Evolutionary conservation across 2,113 vertebrate species (phyloP).

Genomic region (Ondatra zibethicus): DNA sequence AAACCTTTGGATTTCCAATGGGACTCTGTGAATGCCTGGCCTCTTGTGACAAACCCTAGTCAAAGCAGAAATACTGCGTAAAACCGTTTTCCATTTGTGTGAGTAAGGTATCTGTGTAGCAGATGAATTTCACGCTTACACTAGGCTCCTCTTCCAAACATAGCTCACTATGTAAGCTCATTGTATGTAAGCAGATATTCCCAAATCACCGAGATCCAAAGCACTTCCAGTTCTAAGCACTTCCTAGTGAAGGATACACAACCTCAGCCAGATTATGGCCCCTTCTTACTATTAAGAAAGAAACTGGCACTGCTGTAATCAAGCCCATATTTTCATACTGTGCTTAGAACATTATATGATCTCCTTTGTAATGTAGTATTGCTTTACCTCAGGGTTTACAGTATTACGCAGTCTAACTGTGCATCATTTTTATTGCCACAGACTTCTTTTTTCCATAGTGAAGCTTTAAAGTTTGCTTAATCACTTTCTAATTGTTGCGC

Average conservation of each 20-base stretch:
- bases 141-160: background rate
- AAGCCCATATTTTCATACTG: background rate
- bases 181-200: background rate
- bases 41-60: background rate
- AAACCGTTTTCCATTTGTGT: background rate
- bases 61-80: background rate
- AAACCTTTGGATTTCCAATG: background rate
- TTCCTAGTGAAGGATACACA: background rate
- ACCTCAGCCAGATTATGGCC: background rate
- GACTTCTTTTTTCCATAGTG: slow-evolving; percentile 60
- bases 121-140: background rate
- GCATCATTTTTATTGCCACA: slow-evolving; percentile 53
- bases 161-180: background rate
- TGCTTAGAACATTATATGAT: background rate
- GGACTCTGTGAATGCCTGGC: background rate
- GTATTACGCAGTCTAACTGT: slow-evolving; percentile 4
- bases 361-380: background rate
- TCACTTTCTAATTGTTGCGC: slow-evolving; percentile 53
- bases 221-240: background rate
- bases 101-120: background rate
- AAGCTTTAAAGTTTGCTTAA: slow-evolving; percentile 63
- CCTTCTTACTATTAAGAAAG: background rate
- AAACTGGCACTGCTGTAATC: background rate
- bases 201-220: background rate
- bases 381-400: slow-evolving; percentile 37